These are phyloP conservation scores for Eulemur mongoz DNA, from an alignment of 2,797 vertebrate genomes.

Conservation along the genomic window DNA sequence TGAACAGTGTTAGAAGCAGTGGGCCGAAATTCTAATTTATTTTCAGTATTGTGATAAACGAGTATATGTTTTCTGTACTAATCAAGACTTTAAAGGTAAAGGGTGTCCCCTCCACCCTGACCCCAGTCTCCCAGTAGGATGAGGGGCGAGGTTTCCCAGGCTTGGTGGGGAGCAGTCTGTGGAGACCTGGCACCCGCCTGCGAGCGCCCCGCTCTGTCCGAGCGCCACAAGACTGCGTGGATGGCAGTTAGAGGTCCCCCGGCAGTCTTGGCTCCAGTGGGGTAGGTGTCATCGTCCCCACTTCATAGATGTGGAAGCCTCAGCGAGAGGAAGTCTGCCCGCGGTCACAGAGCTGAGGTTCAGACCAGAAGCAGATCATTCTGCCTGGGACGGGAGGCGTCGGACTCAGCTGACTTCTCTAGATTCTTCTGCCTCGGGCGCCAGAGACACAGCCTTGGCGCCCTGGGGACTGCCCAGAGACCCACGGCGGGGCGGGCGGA, in stretches of 20 bases:
- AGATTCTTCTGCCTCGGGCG: not conserved
- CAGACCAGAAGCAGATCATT: not conserved
- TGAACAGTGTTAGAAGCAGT: not conserved
- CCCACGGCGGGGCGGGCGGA: rapidly evolving
- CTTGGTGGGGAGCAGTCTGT: not conserved
- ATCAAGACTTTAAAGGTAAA: not conserved
- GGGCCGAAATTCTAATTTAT: not conserved
- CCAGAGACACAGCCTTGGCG: not conserved
- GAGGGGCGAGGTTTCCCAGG: not conserved
- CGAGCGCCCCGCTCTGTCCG: not conserved
- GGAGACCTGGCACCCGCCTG: not conserved
- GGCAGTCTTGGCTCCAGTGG: not conserved
- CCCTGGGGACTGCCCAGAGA: not conserved
- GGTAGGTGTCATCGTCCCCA: not conserved
- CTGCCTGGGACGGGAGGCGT: not conserved
- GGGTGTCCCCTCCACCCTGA: no score
- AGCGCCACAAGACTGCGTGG: not conserved
- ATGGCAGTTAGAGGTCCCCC: not conserved
- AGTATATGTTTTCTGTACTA: not conserved
- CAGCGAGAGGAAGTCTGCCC: not conserved
- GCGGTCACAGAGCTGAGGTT: not conserved
- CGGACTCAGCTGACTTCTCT: not conserved
- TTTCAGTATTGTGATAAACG: not conserved
- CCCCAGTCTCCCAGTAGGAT: not conserved
- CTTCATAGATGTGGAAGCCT: not conserved